phyloP scores from a whole-genome alignment of 2,888 invertebrate genomes.

The Matsumyia berberina region DNA sequence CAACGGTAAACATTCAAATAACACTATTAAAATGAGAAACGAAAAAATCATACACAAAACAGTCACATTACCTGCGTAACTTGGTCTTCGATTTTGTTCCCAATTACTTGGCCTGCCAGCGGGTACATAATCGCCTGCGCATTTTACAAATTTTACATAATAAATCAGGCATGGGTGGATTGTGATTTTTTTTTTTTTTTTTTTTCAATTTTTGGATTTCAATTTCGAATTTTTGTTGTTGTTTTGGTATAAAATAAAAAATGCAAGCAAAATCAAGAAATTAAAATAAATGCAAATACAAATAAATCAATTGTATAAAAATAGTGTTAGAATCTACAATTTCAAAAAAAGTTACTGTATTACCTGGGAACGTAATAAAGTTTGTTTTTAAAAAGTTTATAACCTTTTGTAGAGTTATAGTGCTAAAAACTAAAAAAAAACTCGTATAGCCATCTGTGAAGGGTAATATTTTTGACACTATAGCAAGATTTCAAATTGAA shows the following conservation, averaged over 20 bases:
- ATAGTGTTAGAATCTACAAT: conserved; percentile 1
- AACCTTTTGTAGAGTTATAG: too few relatives aligned
- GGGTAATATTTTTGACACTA: too few relatives aligned
- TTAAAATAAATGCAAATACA: conserved; percentile 19
- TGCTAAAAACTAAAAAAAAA: too few relatives aligned
- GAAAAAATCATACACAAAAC: conserved; percentile 49
- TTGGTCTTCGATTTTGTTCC: conserved; percentile 89
- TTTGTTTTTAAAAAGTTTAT: too few relatives aligned
- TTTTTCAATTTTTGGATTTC: conserved; percentile 16
- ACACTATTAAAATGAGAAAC: conserved; percentile 6
- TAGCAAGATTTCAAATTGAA: too few relatives aligned
- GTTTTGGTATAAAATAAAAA: conserved; percentile 29
- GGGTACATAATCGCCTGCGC: conserved; percentile 85
- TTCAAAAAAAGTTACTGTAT: not conserved
- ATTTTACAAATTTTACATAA: conserved; percentile 47
- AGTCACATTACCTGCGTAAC: conserved; percentile 88
- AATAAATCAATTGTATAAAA: not conserved
- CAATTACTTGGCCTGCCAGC: conserved; percentile 95
- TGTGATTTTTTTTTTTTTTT: conserved; percentile 34
- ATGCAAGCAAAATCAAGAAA: conserved; percentile 46
- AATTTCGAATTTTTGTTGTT: conserved; percentile 29
- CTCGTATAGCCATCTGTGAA: too few relatives aligned
- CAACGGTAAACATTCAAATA: conserved; percentile 40
- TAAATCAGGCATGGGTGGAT: conserved; percentile 46
- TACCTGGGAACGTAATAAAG: conserved; percentile 4